Evolutionary conservation across 2,888 invertebrate genomes (phyloP), one percentile per base, ranked within the genome.

Genomic region (Orthonevra nobilis): DNA sequence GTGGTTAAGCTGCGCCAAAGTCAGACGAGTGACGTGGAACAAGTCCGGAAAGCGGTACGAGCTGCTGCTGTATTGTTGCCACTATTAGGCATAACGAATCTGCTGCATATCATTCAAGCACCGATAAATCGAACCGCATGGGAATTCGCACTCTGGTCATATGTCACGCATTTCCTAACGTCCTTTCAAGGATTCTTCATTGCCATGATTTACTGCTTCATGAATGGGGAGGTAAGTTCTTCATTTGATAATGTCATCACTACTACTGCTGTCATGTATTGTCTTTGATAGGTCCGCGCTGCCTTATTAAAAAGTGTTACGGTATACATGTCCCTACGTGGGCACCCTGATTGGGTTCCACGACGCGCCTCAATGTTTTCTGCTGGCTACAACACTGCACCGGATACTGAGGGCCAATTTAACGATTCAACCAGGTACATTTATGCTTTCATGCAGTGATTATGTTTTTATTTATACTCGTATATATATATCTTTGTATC

Each of bases 181-280:
- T 94, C 96, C 0, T 96, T 95, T 86, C 95, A 96, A 88, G 96
- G 96, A 26, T 92, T 94, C 82, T 94, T 96, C 86, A 92, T 96
- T 46, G 93, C 95, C 0, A 90, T 93, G 6, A 90, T 96, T 44
- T 96, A 96, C 87, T 96, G 96, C 85, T 95, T 96, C 86, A 88
- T 93, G 52, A 96, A 96, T 84, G 93, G 93, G 81, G 96, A 96
- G 92, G 96, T 96, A 87, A 88, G 48, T 28, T n/a, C 1, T n/a
- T 3, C 17, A 3, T 7, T 3, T 23, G n/a, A n/a, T 36, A 36
- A 2, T 4, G 6, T 40, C 3, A 17, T 10, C 30, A 0, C 0
- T 28, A 1, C 4, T 4, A 26, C n/a, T 19, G 2, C 1, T 36
- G 5, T 5, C 23, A 23, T 23, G 3, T 2, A 20, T 9, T 40